Conservation (phyloP, 2,888 invertebrate species). For the Lymantria dispar region DNA sequence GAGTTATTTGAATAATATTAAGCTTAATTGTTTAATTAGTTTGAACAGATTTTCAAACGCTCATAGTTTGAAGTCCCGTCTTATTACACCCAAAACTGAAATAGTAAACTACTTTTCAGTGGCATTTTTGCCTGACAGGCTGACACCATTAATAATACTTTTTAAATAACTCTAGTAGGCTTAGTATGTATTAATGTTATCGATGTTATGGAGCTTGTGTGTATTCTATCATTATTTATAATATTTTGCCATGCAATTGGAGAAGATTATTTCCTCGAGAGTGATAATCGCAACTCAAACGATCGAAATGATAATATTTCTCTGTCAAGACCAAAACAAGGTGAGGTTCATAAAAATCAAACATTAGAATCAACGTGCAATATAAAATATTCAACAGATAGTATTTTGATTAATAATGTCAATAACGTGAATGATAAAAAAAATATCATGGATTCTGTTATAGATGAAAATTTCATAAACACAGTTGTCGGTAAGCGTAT, state of each 20-base stretch:
- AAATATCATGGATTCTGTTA: conserved; percentile 2
- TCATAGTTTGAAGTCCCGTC: too few species aligned
- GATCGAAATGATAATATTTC: conserved; percentile 2
- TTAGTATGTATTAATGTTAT: background rate
- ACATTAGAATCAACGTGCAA: background rate
- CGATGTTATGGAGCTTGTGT: conserved; percentile 10
- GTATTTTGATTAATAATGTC: background rate
- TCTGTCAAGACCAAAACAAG: background rate
- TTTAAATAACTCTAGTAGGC: background rate
- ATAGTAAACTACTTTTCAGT: background rate
- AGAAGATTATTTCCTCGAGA: conserved; percentile 41
- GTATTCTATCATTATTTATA: conserved; percentile 14
- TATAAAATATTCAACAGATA: background rate
- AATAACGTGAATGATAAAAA: background rate
- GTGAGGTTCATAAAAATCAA: background rate
- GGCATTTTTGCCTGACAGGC: background rate
- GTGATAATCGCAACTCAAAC: conserved; percentile 8
- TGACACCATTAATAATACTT: too few species aligned
- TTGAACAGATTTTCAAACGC: too few species aligned
- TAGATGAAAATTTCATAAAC: conserved; percentile 20
- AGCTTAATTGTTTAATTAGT: too few species aligned
- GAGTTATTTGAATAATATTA: too few species aligned
- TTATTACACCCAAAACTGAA: too few species aligned
- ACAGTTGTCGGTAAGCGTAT: background rate
- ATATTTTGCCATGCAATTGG: conserved; percentile 28